Base-by-base conservation (phyloP, 2,888 invertebrate genomes). In the Leptopilina myrica region DNA sequence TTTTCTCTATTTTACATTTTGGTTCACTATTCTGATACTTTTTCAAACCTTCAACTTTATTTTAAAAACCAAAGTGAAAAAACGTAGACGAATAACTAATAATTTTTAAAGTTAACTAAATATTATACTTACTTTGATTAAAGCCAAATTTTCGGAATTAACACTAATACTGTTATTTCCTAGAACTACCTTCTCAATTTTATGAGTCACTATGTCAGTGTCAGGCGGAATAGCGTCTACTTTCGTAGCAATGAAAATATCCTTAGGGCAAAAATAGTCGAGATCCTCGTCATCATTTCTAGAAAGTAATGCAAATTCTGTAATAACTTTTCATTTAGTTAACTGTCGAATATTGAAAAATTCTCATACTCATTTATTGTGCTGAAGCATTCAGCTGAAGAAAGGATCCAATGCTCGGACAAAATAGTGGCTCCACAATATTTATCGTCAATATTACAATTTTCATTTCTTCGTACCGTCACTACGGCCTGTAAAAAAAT, bases 391-490 rank as follows among this genome's bases (percentile, higher is more conserved):
- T 66, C 66, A n/a, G 66, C 66, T 15, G 66, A 66, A 15, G 66
- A 66, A 6, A 66, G 43, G 5, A 43, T 11, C 66, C 66, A 66
- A 43, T 40, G 8, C 2, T 66, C 15, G 0, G 66, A 43, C 40
- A 66, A 66, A 66, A 66, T 66, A 8, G 66, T 40, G n/a, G 66
- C 66, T 15, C 66, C 66, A 43, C 66, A 66, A 66, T 66, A 66
- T 40, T 66, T 66, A n/a, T 43, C n/a, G 2, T 8, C 3, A 6
- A 66, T 66, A 43, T n/a, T 43, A 66, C 66, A 66, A 66, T 66
- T 43, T 43, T 66, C 43, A 15, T 9, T 2, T 66, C 43, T 43
- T 3, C 43, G 40, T 66, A 66, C 43, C n/a, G 43, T 66, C 1
- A 66, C 46, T 15, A 66, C 12, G 46, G 66, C 66, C 66, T 66